A percentile compares a stretch with the other conserved stretches of the same genome.
phyloP scores from a whole-genome alignment of 2,113 vertebrate genomes.

The Syrmaticus mikado region DNA sequence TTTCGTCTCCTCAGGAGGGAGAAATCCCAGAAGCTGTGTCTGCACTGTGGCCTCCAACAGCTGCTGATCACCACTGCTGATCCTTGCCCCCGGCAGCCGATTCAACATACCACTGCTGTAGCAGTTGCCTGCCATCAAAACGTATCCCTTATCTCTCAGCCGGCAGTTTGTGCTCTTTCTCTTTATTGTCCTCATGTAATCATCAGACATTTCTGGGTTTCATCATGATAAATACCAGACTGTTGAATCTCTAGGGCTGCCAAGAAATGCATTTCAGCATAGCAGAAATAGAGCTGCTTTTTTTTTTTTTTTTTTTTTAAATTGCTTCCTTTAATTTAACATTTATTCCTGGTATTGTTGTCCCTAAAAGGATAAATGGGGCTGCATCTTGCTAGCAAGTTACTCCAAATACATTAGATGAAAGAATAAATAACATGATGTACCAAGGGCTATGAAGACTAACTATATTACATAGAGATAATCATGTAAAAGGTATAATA shows the following conservation, averaged over 20 bases:
- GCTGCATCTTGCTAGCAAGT: slow-evolving; percentile 10
- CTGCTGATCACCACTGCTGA: neutral
- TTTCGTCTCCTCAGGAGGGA: neutral
- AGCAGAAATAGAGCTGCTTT: slow-evolving; percentile 62
- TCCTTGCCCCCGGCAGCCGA: neutral
- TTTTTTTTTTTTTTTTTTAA: neutral
- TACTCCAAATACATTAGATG: slow-evolving; percentile 22
- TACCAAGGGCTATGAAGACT: slow-evolving; percentile 22
- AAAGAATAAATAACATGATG: slow-evolving; percentile 35
- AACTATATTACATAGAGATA: slow-evolving; percentile 4
- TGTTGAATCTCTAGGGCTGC: slow-evolving; percentile 64
- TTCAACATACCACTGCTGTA: neutral
- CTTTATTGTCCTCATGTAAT: slow-evolving; percentile 44
- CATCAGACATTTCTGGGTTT: slow-evolving; percentile 43
- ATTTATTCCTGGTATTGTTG: slow-evolving; percentile 50
- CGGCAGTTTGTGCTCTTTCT: slow-evolving; percentile 29
- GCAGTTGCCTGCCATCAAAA: slow-evolving; percentile 7
- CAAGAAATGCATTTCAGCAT: slow-evolving; percentile 28
- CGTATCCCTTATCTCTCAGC: slow-evolving; percentile 29
- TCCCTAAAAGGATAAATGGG: slow-evolving; percentile 25
- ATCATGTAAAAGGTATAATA: slow-evolving; percentile 31
- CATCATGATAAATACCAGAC: slow-evolving; percentile 60
- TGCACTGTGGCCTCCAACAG: neutral
- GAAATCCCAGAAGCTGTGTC: neutral
- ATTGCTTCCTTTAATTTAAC: slow-evolving; percentile 42